A percentile compares a stretch with the other conserved stretches of the same genome.
These are phyloP conservation scores for Chrysomallon squamiferum DNA, from an alignment of 1,140 invertebrate genomes.

Conservation along the genomic window DNA sequence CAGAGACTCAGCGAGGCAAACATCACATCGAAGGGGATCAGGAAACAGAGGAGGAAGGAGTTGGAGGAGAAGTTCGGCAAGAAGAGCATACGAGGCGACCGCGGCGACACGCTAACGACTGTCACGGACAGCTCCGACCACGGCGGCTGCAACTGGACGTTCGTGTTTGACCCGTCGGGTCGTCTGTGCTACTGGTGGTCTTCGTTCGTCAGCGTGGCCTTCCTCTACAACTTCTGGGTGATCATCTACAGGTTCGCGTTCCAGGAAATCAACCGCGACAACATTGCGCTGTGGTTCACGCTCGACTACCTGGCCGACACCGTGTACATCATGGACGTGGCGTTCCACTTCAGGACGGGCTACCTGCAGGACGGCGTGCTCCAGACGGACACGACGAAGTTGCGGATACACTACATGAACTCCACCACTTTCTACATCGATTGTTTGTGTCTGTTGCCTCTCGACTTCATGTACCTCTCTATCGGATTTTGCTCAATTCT, in stretches of 20 bases:
- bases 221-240: constrained; percentile 97
- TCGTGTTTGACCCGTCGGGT: constrained; percentile 64
- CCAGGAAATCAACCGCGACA: constrained; percentile 78
- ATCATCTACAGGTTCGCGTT: constrained; percentile 98
- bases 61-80: constrained; percentile 59
- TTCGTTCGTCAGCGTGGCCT: constrained; percentile 90
- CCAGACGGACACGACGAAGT: constrained; percentile 91
- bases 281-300: constrained; percentile 92
- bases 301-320: constrained; percentile 97
- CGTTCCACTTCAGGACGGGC: constrained; percentile 96
- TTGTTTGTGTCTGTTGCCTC: constrained; percentile 93
- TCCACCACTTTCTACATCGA: constrained; percentile 99
- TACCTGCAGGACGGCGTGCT: constrained; percentile 79
- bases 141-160: constrained; percentile 75
- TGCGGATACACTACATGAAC: constrained; percentile 97
- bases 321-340: constrained; percentile 93
- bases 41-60: constrained; percentile 57
- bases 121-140: constrained; percentile 57
- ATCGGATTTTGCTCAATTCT: constrained; percentile 98
- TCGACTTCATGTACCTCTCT: constrained; percentile 97
- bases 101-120: constrained; percentile 41
- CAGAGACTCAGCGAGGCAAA: constrained; percentile 48
- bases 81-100: constrained; percentile 50
- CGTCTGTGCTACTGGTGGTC: constrained; percentile 65
- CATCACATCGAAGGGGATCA: constrained; percentile 48